Percentiles rank a stretch among this genome's conserved stretches.
These are phyloP conservation scores for Clarias fuscus DNA, from an alignment of 2,797 vertebrate genomes.

Conservation along the genomic window DNA sequence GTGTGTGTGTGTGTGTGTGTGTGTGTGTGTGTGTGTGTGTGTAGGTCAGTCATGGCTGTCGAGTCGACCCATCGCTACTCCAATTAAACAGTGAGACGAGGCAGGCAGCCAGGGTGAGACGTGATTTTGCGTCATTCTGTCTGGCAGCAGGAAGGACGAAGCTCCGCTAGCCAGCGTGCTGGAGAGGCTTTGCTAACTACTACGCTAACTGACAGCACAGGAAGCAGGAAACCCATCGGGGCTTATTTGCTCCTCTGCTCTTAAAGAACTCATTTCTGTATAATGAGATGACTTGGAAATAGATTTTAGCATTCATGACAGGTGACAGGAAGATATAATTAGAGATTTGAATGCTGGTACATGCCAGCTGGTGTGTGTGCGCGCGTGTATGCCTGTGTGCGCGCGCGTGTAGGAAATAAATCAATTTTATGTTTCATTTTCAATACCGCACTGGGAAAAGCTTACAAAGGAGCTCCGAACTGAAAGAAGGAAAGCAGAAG, in stretches of 20 bases:
- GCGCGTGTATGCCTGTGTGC: not conserved
- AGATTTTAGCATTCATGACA: slow-evolving; percentile 35
- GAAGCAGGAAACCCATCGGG: slow-evolving; percentile 31
- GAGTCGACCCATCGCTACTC: slow-evolving; percentile 27
- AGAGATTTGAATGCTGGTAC: slow-evolving; percentile 25
- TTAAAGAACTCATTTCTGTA: slow-evolving; percentile 30
- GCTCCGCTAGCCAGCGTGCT: slow-evolving; percentile 17
- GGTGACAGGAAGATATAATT: slow-evolving; percentile 37
- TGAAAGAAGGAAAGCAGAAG: slow-evolving; percentile 14
- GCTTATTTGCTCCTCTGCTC: slow-evolving; percentile 22
- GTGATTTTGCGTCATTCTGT: slow-evolving; percentile 10
- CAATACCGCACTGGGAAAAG: slow-evolving; percentile 55
- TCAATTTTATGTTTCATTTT: slow-evolving; percentile 44
- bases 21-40: slow-evolving; percentile 21
- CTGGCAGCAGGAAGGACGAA: slow-evolving; percentile 31
- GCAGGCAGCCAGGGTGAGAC: slow-evolving; percentile 22
- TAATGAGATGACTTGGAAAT: slow-evolving; percentile 24
- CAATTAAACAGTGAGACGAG: slow-evolving; percentile 39
- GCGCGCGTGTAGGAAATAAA: slow-evolving; percentile 31
- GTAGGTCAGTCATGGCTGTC: slow-evolving; percentile 36
- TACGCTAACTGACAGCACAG: slow-evolving; percentile 43
- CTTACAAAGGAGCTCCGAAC: slow-evolving; percentile 39
- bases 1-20: slow-evolving; percentile 3
- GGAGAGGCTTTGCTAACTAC: slow-evolving; percentile 18
- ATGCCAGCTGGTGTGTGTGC: slow-evolving; percentile 15